Conservation (phyloP, 2,888 invertebrate genomes). For the Acleris sparsana region DNA sequence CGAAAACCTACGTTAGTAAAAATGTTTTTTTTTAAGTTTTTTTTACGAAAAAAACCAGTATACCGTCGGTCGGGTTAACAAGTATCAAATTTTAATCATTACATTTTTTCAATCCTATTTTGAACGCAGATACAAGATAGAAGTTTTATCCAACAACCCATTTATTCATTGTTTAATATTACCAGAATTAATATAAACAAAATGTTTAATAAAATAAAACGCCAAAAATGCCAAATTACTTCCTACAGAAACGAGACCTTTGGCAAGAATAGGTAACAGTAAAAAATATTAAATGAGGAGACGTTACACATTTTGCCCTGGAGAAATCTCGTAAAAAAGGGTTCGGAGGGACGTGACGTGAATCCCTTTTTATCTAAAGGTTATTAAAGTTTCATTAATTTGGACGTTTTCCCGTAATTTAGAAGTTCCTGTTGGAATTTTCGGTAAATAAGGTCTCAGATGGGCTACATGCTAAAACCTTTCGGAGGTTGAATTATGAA, state of each 20-base stretch:
- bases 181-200: no score
- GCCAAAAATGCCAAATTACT: not conserved
- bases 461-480: not conserved
- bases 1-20: no score
- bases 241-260: not conserved
- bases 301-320: slow-evolving; percentile 12
- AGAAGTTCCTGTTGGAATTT: slow-evolving; percentile 11
- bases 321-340: slow-evolving; percentile 38
- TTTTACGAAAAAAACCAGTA: no score
- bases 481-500: slow-evolving; percentile 3
- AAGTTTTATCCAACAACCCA: no score
- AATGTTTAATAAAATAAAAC: not conserved
- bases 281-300: slow-evolving; percentile 15
- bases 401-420: slow-evolving; percentile 19
- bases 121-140: no score
- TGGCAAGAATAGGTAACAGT: slow-evolving; percentile 9
- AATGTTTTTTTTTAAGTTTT: no score
- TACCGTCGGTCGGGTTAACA: no score
- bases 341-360: slow-evolving; percentile 66
- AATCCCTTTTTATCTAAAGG: slow-evolving; percentile 50
- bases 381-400: slow-evolving; percentile 29
- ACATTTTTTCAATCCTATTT: no score
- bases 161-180: no score
- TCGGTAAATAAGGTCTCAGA: slow-evolving; percentile 11
- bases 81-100: no score